Base-by-base conservation (phyloP, 2,888 invertebrate species). In the Pherbina coryleti region DNA sequence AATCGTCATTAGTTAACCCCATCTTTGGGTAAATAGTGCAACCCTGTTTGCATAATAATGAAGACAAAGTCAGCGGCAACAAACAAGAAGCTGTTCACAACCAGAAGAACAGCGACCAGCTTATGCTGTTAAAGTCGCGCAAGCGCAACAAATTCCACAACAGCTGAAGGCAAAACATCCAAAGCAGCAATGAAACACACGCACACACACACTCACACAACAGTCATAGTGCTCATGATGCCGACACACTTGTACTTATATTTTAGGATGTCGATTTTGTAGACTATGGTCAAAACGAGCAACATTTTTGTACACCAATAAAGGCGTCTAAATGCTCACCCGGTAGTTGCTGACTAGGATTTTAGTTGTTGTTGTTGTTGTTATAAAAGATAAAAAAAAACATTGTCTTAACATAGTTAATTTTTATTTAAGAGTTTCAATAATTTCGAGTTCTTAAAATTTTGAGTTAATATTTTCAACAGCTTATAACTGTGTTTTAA, bases 21-120 rank as follows among this genome's bases (percentile, higher is more conserved):
- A 88, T 89, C 85, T 88, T 88, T 88, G 88, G 88, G 86, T 86
- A 88, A 88, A 86, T 88, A 89, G 88, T 88, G 87, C 89, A 88
- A 87, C 88, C 86, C 88, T 86, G 88, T 88, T 89, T 89, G 89
- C 89, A 88, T 88, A 88, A 88, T 88, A 88, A 88, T 88, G 88
- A 87, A 87, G 87, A 83, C 84, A 83, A 75, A 76, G 78, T 55
- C 77, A 76, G 44, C 66, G 76, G 64, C 71, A 74, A 60, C 44
- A 44, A 44, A 44, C n/a, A 34, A 71, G n/a, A 55, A 44, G 69
- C 53, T 19, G 25, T 3, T 60, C 22, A 69, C 22, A 55, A 53
- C 70, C 7, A 71, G 28, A 55, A 53, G 53, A 55, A 34, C 74
- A 66, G 77, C n/a, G 19, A 9, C 66, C 49, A 73, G 72, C 72